These are phyloP conservation scores for Cheirogaleus major DNA, from an alignment of 2,797 vertebrate genomes.

Conservation along the genomic window DNA sequence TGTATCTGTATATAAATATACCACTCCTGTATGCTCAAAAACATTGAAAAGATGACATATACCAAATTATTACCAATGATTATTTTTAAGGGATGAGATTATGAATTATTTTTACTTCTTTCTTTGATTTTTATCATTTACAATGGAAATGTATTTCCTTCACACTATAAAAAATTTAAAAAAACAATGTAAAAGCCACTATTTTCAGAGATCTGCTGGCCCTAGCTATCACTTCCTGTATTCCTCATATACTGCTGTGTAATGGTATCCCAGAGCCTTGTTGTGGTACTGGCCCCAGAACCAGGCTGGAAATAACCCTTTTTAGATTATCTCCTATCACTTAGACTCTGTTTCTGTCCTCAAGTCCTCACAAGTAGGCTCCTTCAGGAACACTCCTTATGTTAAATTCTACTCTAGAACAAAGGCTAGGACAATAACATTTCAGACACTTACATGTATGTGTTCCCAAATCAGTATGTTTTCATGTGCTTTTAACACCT, in stretches of 20 bases:
- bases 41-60: background rate
- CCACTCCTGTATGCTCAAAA: background rate
- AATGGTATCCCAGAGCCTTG: rapidly evolving
- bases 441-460: background rate
- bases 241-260: background rate
- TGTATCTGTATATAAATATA: background rate
- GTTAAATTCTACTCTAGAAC: background rate
- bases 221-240: background rate
- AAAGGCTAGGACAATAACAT: background rate
- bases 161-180: background rate
- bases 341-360: background rate
- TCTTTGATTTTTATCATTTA: background rate
- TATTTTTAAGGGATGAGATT: background rate
- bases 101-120: background rate
- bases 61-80: background rate
- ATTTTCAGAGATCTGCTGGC: background rate
- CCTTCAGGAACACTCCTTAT: background rate
- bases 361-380: background rate
- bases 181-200: background rate
- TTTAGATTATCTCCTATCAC: background rate
- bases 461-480: background rate
- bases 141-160: background rate
- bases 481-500: background rate
- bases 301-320: background rate
- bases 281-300: rapidly evolving